Percentiles rank a stretch among this genome's conserved stretches.
Conservation (phyloP, 2,797 vertebrate genomes). For the Vipera ursinii region DNA sequence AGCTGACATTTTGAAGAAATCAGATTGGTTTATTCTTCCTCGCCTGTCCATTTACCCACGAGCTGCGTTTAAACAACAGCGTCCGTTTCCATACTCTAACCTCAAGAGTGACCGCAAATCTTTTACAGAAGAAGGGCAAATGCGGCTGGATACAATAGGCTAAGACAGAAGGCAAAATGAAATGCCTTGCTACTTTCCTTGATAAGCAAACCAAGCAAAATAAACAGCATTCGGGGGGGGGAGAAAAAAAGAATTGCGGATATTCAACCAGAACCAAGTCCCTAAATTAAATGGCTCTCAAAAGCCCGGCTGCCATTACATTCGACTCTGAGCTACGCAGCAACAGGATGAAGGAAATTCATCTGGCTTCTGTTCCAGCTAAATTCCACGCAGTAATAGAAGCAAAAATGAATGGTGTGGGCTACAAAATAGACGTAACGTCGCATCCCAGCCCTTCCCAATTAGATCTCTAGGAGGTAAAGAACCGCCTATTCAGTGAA, state of each 20-base stretch:
- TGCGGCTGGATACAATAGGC: not conserved
- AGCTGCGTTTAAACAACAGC: conserved; percentile 16
- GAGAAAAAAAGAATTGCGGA: not conserved
- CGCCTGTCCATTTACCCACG: not conserved
- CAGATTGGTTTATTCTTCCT: no score
- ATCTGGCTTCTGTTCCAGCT: conserved; percentile 2
- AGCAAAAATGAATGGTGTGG: not conserved
- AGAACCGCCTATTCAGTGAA: not conserved
- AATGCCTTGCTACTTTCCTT: not conserved
- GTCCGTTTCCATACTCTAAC: conserved; percentile 5
- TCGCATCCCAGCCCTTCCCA: not conserved
- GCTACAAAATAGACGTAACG: not conserved
- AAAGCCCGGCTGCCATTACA: not conserved
- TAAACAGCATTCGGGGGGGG: not conserved
- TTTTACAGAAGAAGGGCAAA: not conserved
- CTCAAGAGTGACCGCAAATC: not conserved
- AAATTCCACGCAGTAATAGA: not conserved
- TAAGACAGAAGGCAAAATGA: not conserved
- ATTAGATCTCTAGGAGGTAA: not conserved
- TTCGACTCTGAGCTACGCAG: not conserved
- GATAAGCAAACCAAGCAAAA: not conserved
- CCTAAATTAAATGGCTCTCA: not conserved
- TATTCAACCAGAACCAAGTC: not conserved
- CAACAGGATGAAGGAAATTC: not conserved
- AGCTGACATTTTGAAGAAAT: not conserved